phyloP scores from a whole-genome alignment of 2,113 vertebrate genomes.

The Lamprotornis superbus region DNA sequence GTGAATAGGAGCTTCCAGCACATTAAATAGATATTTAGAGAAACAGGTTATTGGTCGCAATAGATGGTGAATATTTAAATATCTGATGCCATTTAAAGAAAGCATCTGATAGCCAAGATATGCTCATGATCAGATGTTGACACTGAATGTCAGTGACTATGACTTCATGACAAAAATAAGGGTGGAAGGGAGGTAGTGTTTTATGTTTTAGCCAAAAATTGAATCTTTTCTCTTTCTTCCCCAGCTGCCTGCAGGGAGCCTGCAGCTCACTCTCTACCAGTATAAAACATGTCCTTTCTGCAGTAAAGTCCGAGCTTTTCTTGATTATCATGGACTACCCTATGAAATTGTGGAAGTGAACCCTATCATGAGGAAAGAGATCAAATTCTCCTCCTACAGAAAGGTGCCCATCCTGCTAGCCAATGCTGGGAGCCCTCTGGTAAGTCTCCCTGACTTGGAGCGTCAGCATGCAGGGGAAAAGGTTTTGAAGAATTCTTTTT shows the following conservation, averaged over 20 bases:
- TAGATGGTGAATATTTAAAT: not conserved
- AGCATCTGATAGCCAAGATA: not conserved
- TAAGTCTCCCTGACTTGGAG: constrained; percentile 49
- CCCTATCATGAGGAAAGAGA: constrained; percentile 89
- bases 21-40: not conserved
- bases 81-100: not conserved
- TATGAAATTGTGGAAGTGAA: constrained; percentile 96
- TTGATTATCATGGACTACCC: constrained; percentile 89
- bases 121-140: not conserved
- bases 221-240: not conserved
- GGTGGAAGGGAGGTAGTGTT: not conserved
- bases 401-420: constrained; percentile 91
- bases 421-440: constrained; percentile 69
- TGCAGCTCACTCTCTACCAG: constrained; percentile 90
- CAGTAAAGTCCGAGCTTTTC: constrained; percentile 95
- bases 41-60: not conserved
- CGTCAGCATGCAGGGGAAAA: not conserved
- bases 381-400: constrained; percentile 94
- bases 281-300: constrained; percentile 99
- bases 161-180: not conserved
- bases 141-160: not conserved
- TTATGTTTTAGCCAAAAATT: not conserved
- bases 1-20: not conserved
- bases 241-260: constrained; percentile 41
- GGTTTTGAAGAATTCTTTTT: not conserved